A percentile compares a stretch with the other conserved stretches of the same genome.
These are phyloP conservation scores for Lithobates pipiens DNA, from an alignment of 2,797 vertebrate species.

Conservation along the genomic window DNA sequence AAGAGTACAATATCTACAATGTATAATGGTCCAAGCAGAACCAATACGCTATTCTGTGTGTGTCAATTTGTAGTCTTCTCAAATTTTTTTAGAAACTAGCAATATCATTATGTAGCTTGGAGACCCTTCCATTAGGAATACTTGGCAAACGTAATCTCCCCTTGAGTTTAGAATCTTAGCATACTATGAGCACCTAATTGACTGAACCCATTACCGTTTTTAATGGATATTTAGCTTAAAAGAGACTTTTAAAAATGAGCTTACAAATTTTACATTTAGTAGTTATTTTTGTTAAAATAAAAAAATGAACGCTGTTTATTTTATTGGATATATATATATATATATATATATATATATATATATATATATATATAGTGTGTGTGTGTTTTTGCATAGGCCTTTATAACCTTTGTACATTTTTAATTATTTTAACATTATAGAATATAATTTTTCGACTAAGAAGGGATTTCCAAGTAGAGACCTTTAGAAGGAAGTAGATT, in stretches of 20 bases:
- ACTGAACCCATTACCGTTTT: slow-evolving; percentile 47
- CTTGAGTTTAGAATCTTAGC: slow-evolving; percentile 42
- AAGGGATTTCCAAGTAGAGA: neutral
- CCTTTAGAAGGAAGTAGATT: neutral
- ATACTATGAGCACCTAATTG: slow-evolving; percentile 57
- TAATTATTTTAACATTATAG: neutral
- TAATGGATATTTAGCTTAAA: slow-evolving; percentile 36
- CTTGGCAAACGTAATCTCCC: slow-evolving; percentile 53
- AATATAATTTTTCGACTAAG: neutral
- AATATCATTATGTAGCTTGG: slow-evolving; percentile 34
- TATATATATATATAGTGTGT: no score
- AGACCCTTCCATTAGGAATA: slow-evolving; percentile 55
- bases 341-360: no score
- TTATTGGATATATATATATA: no score
- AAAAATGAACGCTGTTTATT: neutral
- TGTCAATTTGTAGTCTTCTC: slow-evolving; percentile 7
- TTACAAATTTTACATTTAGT: neutral
- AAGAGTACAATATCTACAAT: neutral
- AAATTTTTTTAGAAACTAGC: neutral
- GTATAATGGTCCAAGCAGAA: slow-evolving; percentile 8
- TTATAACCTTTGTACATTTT: no score
- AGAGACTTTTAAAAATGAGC: slow-evolving; percentile 48
- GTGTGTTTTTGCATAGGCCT: no score
- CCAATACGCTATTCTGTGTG: slow-evolving; percentile 12
- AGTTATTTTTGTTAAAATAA: slow-evolving; percentile 13